These are phyloP conservation scores for Heliconius congener DNA, from an alignment of 1,140 invertebrate species.

Conservation along the genomic window DNA sequence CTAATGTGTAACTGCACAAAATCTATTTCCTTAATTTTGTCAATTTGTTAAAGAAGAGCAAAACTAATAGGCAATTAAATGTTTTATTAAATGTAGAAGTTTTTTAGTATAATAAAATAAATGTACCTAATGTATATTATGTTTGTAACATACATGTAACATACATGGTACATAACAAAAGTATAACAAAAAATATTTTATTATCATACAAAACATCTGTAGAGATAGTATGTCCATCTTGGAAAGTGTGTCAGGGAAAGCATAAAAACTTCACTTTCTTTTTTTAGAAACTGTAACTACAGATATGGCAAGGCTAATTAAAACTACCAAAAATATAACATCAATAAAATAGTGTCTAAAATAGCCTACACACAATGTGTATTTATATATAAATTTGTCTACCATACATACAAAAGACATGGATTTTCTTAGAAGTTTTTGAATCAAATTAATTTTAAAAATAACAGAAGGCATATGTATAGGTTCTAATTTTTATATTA, in stretches of 20 bases:
- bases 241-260: conserved; percentile 34
- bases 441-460: background rate
- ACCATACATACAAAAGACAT: background rate
- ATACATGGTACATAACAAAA: no score
- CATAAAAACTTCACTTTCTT: conserved; percentile 27
- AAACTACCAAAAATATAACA: background rate
- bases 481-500: background rate
- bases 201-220: background rate
- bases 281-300: conserved; percentile 25
- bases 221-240: conserved; percentile 1
- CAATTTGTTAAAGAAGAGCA: no score
- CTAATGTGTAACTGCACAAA: no score
- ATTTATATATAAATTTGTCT: background rate
- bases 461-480: background rate
- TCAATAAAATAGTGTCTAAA: background rate
- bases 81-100: background rate
- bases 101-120: background rate
- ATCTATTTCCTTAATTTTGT: no score
- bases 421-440: background rate
- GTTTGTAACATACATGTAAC: no score
- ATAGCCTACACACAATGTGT: background rate
- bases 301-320: conserved; percentile 8
- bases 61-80: background rate
- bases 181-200: background rate
- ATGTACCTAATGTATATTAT: no score